Conservation (phyloP, 2,113 vertebrate species). For the Lepus europaeus region DNA sequence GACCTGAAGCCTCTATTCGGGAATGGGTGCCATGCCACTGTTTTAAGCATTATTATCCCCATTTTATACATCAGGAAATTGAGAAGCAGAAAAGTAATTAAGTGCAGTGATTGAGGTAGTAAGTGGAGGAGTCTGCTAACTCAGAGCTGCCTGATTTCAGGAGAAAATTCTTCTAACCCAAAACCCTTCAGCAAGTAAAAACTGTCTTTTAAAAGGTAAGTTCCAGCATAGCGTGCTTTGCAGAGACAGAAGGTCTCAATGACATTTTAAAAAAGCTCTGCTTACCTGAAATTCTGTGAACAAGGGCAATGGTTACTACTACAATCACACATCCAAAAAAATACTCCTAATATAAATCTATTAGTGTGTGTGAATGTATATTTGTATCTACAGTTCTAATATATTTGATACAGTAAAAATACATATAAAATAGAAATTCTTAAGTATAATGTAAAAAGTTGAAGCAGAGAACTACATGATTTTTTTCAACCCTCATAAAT, state of each 20-base stretch:
- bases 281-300: slow-evolving; percentile 2
- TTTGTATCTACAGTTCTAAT: neutral
- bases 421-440: neutral
- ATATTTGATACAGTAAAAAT: neutral
- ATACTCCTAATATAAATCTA: neutral
- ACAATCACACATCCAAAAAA: neutral
- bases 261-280: neutral
- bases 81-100: neutral
- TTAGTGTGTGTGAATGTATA: neutral
- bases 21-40: neutral
- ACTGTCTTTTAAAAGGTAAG: neutral
- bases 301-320: neutral
- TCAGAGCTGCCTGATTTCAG: neutral
- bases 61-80: neutral
- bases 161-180: neutral
- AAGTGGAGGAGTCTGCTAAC: neutral
- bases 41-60: neutral
- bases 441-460: neutral
- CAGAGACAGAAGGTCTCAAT: neutral
- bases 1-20: neutral
- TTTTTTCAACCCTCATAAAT: neutral
- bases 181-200: neutral
- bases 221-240: neutral
- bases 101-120: neutral
- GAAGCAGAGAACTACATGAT: neutral